Evolutionary conservation across 2,888 invertebrate genomes (phyloP).

Genomic region (Proisotoma minuta): DNA sequence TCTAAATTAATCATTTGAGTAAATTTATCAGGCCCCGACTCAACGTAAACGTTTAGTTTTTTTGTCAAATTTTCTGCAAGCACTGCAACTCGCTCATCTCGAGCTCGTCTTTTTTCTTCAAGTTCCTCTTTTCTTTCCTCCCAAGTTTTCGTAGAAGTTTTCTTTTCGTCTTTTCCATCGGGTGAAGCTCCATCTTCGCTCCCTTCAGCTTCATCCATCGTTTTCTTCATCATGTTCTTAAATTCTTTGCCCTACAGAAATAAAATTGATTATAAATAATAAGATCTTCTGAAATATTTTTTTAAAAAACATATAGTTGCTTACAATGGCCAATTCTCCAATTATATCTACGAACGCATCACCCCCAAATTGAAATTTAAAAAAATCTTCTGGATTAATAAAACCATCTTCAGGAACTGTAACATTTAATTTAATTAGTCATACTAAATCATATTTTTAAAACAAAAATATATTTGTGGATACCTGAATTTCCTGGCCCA

Average conservation of each 20-base stretch:
- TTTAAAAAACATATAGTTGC: neutral
- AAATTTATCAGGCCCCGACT: conserved; percentile 32
- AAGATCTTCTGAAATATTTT: no score
- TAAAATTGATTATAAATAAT: no score
- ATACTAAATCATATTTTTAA: neutral
- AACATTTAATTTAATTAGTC: neutral
- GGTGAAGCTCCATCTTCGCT: conserved; percentile 17
- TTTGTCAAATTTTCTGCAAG: conserved; percentile 40
- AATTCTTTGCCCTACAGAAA: conserved; percentile 37
- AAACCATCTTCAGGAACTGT: conserved; percentile 46
- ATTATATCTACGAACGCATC: conserved; percentile 47
- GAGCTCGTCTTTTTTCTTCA: conserved; percentile 42
- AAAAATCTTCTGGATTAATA: conserved; percentile 47
- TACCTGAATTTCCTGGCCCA: conserved; percentile 43
- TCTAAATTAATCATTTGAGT: conserved; percentile 37
- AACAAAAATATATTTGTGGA: neutral
- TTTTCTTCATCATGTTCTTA: conserved; percentile 45
- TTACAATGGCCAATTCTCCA: conserved; percentile 41
- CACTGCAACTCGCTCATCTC: conserved; percentile 40
- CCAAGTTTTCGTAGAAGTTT: conserved; percentile 30
- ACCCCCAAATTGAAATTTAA: conserved; percentile 44
- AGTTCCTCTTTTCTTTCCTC: conserved; percentile 42
- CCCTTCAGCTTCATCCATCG: conserved; percentile 24
- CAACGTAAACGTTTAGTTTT: conserved; percentile 40
- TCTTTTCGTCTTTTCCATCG: conserved; percentile 16